phyloP scores from a whole-genome alignment of 1,140 invertebrate genomes.

The Ladona fulva region DNA sequence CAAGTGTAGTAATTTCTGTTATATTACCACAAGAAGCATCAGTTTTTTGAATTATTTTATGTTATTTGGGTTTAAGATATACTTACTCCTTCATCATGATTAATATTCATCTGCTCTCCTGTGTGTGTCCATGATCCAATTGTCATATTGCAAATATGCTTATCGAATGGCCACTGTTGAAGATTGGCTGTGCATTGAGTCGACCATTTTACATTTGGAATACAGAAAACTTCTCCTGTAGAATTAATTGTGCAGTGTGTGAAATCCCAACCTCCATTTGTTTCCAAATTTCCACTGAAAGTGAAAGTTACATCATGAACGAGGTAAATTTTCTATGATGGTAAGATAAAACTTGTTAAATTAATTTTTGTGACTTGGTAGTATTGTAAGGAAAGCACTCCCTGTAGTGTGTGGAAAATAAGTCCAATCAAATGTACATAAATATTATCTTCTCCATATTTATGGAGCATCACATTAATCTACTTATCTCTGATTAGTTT shows the following conservation, averaged over 20 bases:
- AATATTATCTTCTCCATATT: background rate
- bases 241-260: constrained; percentile 42
- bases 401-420: no score
- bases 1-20: no score
- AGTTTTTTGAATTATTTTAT: no score
- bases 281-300: background rate
- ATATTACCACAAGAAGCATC: no score
- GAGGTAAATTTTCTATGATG: background rate
- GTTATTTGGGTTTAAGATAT: no score
- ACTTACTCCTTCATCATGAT: background rate
- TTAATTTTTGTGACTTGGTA: no score
- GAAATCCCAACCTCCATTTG: constrained; percentile 25
- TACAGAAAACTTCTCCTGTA: constrained; percentile 39
- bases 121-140: constrained; percentile 49
- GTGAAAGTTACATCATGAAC: no score
- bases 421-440: no score
- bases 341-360: background rate
- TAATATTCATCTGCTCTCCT: constrained; percentile 30
- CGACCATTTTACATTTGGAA: constrained; percentile 27
- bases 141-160: constrained; percentile 40
- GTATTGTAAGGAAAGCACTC: no score
- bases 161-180: constrained; percentile 43
- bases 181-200: constrained; percentile 40
- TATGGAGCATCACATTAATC: background rate
- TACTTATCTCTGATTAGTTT: no score